phyloP scores from a whole-genome alignment of 2,888 invertebrate genomes.

The Dichetophora obliterata region DNA sequence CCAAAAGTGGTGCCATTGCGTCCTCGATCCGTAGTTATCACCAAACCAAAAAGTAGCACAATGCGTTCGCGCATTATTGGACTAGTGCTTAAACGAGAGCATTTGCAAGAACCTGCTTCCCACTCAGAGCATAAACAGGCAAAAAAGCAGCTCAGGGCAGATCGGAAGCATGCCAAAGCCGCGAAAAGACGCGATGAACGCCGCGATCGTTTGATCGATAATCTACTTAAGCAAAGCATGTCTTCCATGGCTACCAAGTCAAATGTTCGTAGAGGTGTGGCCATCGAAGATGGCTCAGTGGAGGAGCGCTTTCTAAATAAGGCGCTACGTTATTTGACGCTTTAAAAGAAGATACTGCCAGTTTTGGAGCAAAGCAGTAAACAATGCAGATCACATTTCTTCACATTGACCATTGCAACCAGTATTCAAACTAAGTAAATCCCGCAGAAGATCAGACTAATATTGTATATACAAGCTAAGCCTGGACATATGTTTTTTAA shows the following conservation, averaged over 20 bases:
- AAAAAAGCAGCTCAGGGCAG: slow-evolving; percentile 23
- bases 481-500: too few relatives aligned
- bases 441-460: too few relatives aligned
- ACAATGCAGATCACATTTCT: too few relatives aligned
- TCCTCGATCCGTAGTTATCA: slow-evolving; percentile 46
- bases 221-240: slow-evolving; percentile 41
- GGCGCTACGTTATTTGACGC: slow-evolving; percentile 61
- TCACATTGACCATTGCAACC: too few relatives aligned
- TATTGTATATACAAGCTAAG: too few relatives aligned
- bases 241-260: slow-evolving; percentile 15
- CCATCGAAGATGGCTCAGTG: slow-evolving; percentile 40
- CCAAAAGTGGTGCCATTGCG: slow-evolving; percentile 44
- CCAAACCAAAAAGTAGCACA: slow-evolving; percentile 48
- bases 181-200: slow-evolving; percentile 18
- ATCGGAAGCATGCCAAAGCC: neutral
- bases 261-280: slow-evolving; percentile 4
- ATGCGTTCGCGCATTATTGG: slow-evolving; percentile 59
- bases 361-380: too few relatives aligned
- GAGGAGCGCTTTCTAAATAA: slow-evolving; percentile 59
- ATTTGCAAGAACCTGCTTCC: slow-evolving; percentile 28
- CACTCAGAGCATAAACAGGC: neutral
- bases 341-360: slow-evolving; percentile 48
- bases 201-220: slow-evolving; percentile 49
- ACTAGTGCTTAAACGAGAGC: slow-evolving; percentile 57
- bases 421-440: too few relatives aligned